Evolutionary conservation across 2,113 vertebrate species (phyloP), one percentile per base, ranked within the genome.

Genomic region (Forbesichthys agassizii): DNA sequence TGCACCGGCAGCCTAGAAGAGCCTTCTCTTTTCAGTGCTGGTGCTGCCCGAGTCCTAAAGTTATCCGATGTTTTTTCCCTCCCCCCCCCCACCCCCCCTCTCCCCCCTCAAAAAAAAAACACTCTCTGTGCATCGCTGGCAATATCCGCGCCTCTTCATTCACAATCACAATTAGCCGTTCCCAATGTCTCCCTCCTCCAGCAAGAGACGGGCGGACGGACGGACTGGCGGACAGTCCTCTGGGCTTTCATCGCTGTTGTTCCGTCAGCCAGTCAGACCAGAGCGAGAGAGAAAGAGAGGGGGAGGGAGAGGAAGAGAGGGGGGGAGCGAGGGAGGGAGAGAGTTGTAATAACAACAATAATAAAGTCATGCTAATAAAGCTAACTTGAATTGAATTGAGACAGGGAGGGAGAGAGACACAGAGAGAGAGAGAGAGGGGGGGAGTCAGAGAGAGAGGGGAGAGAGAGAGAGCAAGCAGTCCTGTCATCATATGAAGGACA

Each of bases 171-270:
- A 36, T 18, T 79, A 2, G 36, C n/a, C 55, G 56, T 60, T 57
- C 20, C 76, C 70, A 83, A 71, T 16, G 54, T 79, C 69, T 79
- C 18, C 64, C 61, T 16, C 36, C 69, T 73, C 70, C 63, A 56
- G 75, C 75, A 64, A 71, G 61, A 62, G 58, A 16, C 16, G 16
- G 16, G 16, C 16, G 16, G 16, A 16, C 16, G 16, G 16, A 16
- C 16, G 66, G 66, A 77, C 48, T 75, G 75, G 85, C 74, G 80
- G 61, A 66, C 66, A 27, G 63, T 71, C 70, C 59, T 47, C 11
- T 0, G 13, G 61, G 73, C 66, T 81, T 73, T 74, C 75, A 83
- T 84, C 69, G 56, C 69, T 16, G 16, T 16, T 16, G 16, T 16
- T 16, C 16, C 16, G 16, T 16, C 16, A 36, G 59, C 13, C 5